Evolutionary conservation across 2,797 vertebrate species (phyloP).

Genomic region (Trematomus bernacchii): DNA sequence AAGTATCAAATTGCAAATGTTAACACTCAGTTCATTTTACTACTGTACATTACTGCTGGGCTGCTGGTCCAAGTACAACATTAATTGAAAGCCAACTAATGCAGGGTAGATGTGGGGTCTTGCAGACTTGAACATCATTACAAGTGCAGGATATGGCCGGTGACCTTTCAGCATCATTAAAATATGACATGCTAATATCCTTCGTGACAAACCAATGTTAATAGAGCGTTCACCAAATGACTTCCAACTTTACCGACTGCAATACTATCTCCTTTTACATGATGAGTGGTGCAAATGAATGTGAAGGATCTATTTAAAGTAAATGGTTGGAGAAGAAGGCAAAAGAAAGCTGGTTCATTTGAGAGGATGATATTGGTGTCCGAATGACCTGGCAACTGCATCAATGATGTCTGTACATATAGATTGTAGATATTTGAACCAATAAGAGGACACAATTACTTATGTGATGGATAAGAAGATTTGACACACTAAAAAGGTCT

Average conservation of each 20-base stretch:
- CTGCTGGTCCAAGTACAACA: conserved; percentile 7
- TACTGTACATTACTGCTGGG: neutral
- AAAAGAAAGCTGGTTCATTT: conserved; percentile 11
- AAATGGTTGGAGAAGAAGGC: conserved; percentile 19
- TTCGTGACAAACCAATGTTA: neutral
- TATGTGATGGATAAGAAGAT: neutral
- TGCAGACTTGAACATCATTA: neutral
- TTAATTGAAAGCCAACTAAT: conserved; percentile 3
- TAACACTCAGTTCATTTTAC: neutral
- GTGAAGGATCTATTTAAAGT: conserved; percentile 12
- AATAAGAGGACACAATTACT: neutral
- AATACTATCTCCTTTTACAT: conserved; percentile 8
- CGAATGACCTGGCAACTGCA: conserved; percentile 21
- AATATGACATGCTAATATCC: conserved; percentile 29
- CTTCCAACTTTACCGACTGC: conserved; percentile 22
- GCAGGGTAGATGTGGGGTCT: neutral
- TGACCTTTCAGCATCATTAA: conserved; percentile 46
- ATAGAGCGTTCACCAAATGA: conserved; percentile 19
- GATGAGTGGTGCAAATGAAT: conserved; percentile 19
- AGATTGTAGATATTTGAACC: neutral
- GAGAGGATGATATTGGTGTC: conserved; percentile 30
- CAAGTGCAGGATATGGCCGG: conserved; percentile 2
- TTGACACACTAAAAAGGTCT: conserved; percentile 1
- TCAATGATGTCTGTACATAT: neutral
- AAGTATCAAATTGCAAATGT: neutral